Base-by-base conservation (phyloP, 2,888 invertebrate species). In the Coecobrya sp. region DNA sequence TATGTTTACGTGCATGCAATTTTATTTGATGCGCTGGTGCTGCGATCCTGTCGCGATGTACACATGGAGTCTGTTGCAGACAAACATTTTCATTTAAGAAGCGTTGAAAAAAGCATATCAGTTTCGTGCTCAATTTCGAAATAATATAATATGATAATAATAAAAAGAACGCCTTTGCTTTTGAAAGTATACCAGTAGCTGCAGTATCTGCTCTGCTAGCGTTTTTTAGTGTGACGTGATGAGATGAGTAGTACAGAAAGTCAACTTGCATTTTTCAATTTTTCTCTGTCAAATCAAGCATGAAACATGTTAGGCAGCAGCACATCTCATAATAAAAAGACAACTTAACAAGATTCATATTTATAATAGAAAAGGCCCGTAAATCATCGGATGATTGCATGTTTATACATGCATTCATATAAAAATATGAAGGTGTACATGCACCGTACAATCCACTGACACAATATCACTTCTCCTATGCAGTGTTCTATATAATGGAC, bases 261-360 rank as follows among this genome's bases (percentile, higher is more conserved):
- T 92, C 92, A 92, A 92, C 92, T 92, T 85, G 89, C 88, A 92
- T 92, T 92, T 92, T 92, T 92, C 92, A 92, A 92, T 92, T 92
- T 92, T 92, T 92, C 92, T 92, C 92, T 92, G 92, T 92, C 92
- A 92, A 92, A 92, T 92, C 92, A 92, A 89, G 88, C 92, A 92
- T 89, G 92, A 92, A 92, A 88, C 92, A 92, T 92, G 92, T 87
- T 92, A 92, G 92, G 92, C 89, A 88, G 92, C 27, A 89, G 73
- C 89, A 85, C 89, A 89, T 62, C 92, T 89, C 92, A 85, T 92
- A 90, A 76, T 90, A 92, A 92, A 86, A 89, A 92, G 92, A 92
- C 92, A 92, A 92, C 88, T 92, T 92, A 92, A 92, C 92, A 92
- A 92, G 92, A 92, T 92, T 92, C 92, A 92, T 92, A 92, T 92